A percentile compares a stretch with the other conserved stretches of the same genome.
Conservation (phyloP, 2,797 vertebrate genomes). For the Myiotriccus ornatus region DNA sequence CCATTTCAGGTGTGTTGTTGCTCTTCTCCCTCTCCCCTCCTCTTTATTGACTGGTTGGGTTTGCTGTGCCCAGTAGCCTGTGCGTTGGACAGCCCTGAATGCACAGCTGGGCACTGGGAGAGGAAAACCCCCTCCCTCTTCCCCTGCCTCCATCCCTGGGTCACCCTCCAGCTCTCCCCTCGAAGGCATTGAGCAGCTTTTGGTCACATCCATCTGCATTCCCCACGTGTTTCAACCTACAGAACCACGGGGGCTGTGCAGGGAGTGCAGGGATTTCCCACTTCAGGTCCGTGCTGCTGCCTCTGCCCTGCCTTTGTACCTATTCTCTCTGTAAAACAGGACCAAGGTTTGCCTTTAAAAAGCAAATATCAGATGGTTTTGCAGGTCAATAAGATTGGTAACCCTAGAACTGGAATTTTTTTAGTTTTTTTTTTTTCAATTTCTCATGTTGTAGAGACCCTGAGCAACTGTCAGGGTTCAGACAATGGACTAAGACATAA, state of each 20-base stretch:
- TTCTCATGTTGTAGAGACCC: not conserved
- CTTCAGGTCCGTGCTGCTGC: not conserved
- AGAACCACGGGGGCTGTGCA: not conserved
- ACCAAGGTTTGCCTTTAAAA: not conserved
- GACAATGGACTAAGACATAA: not conserved
- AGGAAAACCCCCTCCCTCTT: not conserved
- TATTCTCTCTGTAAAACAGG: accelerated
- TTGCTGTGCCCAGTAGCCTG: accelerated
- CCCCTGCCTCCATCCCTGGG: not conserved
- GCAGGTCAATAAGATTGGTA: not conserved
- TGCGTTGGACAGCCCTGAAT: not conserved
- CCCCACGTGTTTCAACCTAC: accelerated
- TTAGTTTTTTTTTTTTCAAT: accelerated
- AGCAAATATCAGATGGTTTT: not conserved
- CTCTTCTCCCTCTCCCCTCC: slow-evolving; percentile 8
- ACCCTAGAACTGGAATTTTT: accelerated
- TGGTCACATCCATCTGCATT: not conserved
- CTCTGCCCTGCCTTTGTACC: not conserved
- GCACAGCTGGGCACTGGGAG: not conserved
- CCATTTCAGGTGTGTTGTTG: not conserved
- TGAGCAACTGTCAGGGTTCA: not conserved
- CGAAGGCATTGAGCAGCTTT: not conserved
- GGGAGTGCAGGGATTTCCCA: not conserved
- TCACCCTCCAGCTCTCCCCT: not conserved
- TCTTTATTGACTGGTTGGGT: slow-evolving; percentile 19